Base-by-base conservation (phyloP, 2,113 vertebrate species). In the Hyla sarda region DNA sequence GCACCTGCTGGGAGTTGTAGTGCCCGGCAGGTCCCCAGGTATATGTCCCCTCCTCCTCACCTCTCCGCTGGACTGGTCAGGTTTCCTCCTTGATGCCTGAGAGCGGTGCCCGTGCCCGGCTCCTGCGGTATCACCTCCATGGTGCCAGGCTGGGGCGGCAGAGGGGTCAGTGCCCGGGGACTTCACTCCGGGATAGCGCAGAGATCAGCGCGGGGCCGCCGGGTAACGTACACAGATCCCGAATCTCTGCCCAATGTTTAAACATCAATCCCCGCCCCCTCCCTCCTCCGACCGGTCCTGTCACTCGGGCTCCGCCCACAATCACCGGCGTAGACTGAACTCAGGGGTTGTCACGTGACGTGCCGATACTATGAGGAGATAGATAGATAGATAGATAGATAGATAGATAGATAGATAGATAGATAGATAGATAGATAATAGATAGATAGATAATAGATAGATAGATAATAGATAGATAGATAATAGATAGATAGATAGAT, bases 221-320 rank as follows among this genome's bases (percentile, higher is more conserved):
- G 50, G 23, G n/a, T n/a, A 76, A 56, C 75, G 75, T 7, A 54
- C 75, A 16, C 17, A 56, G 30, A 4, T 6, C 2, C 17, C 14
- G 1, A 48, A 69, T n/a, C 80, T 58, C 75, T 69, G 58, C 80
- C 80, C 62, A 48, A 25, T 69, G 65, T 82, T 72, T 72, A 48
- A 82, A 72, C 41, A 25, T 9, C 3, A 75, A 62, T 21, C 69
- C 52, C 82, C 54, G n/a, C 72, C 73, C 5, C 45, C 41, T 16
- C 11, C 7, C 11, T 2, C n/a, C 41, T 1, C 19, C 41, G 56
- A 54, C 4, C 0, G 58, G n/a, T 3, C 10, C 79, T 30, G 37
- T 19, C 2, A 21, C 69, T 34, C 1, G 12, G 34, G 45, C 81
- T 34, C 23, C n/a, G 1, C 41, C 72, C 72, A 48, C 12, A 75